These are phyloP conservation scores for Nasonia oneida DNA, from an alignment of 2,888 invertebrate species.

Conservation along the genomic window DNA sequence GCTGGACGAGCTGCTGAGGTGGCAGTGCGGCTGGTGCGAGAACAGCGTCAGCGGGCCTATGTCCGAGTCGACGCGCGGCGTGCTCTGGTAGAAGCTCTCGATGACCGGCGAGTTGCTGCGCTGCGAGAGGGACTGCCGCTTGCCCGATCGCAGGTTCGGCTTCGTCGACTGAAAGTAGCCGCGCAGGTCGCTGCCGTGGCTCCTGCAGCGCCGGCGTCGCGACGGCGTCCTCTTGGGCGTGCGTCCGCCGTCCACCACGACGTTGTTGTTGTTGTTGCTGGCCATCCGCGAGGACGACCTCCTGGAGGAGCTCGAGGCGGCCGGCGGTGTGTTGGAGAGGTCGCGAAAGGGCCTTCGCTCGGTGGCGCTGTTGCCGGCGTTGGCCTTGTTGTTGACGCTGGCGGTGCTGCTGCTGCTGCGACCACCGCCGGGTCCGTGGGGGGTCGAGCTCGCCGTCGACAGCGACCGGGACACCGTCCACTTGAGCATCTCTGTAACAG, in stretches of 20 bases:
- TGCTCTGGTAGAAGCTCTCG: conserved; percentile 77
- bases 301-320: conserved; percentile 59
- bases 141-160: conserved; percentile 72
- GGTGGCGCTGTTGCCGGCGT: conserved; percentile 29
- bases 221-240: conserved; percentile 64
- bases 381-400: conserved; percentile 32
- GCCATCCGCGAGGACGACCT: background rate
- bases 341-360: conserved; percentile 75
- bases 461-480: conserved; percentile 78
- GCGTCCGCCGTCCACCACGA: background rate
- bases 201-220: conserved; percentile 73
- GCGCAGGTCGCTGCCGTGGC: conserved; percentile 75
- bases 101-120: conserved; percentile 68
- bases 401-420: conserved; percentile 20
- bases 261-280: background rate
- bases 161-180: conserved; percentile 77
- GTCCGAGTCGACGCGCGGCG: conserved; percentile 76
- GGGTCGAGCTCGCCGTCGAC: conserved; percentile 76
- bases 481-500: conserved; percentile 75
- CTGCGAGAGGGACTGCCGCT: conserved; percentile 74
- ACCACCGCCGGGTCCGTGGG: conserved; percentile 69
- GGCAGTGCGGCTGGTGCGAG: conserved; percentile 55
- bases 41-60: conserved; percentile 75
- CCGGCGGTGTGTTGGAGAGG: conserved; percentile 77
- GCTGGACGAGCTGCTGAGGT: background rate